A percentile compares a stretch with the other conserved stretches of the same genome.
Evolutionary conservation across 2,113 vertebrate genomes (phyloP).

Genomic region (Anhinga rufa): DNA sequence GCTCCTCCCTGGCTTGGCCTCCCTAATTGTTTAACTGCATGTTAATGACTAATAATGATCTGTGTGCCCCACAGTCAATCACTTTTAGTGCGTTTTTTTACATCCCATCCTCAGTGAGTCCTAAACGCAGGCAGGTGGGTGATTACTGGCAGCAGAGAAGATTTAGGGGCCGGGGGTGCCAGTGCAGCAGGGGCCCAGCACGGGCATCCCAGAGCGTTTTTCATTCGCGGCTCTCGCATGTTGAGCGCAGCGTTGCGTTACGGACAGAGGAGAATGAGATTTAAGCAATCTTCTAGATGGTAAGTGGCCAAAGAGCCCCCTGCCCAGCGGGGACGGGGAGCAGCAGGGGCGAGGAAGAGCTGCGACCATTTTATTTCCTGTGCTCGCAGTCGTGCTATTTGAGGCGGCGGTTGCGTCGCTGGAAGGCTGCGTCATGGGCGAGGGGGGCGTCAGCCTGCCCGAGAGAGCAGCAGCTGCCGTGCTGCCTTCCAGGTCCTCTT

Average conservation of each 20-base stretch:
- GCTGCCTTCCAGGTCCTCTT: neutral
- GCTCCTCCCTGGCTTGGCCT: neutral
- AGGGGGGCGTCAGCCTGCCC: neutral
- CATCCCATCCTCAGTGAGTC: neutral
- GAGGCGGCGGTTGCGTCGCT: neutral
- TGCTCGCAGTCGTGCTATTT: neutral
- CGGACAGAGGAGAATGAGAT: neutral
- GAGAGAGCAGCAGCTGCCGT: fast-evolving
- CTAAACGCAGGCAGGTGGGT: neutral
- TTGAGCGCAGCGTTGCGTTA: neutral
- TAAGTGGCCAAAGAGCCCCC: no score
- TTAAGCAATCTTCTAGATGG: fast-evolving
- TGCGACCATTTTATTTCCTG: neutral
- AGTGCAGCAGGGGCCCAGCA: neutral
- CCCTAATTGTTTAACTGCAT: neutral
- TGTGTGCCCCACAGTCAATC: neutral
- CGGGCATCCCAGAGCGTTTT: fast-evolving
- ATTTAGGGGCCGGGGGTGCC: neutral
- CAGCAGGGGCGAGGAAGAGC: neutral
- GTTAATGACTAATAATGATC: neutral
- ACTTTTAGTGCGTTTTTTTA: neutral
- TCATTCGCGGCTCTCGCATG: fast-evolving
- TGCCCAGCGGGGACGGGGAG: no score
- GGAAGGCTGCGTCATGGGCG: neutral
- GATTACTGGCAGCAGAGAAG: neutral